Evolutionary conservation across 2,888 invertebrate genomes (phyloP), one percentile per base, ranked within the genome.

Genomic region (Acrobasis suavella): DNA sequence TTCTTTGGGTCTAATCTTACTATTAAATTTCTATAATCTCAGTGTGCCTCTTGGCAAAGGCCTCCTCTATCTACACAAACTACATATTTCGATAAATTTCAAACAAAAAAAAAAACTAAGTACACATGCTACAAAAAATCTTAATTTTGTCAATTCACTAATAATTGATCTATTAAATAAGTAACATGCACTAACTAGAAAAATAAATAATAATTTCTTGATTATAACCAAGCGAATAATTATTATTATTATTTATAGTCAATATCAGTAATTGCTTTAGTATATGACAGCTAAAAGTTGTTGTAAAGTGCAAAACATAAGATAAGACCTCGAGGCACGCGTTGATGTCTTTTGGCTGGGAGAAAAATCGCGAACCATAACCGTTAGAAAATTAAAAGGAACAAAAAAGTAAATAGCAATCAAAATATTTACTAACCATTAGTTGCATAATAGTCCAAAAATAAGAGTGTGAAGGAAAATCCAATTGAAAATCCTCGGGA

Each of bases 271-370:
- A 46, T 46, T 3, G 42, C 10, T 14, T 46, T 14, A 46, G 42
- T 42, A 46, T 46, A 1, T 46, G 46, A 14, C 14, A 46, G 46
- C 14, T 46, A 14, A 46, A 42, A 32, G 32, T 1, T 12, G 54
- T n/a, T n/a, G 8, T 15, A 54, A 54, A 54, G 51, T 39, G 60
- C 37, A 50, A 59, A 17, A 50, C 14, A 58, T 50, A 1, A 52
- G 52, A 32, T 42, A 17, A 61, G 32, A 10, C 15, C 8, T 46
- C 22, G 55, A 61, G 61, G 75, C 71, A 82, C 90, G 89, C 91
- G 91, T 92, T 91, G 90, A 92, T 82, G 88, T 92, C 91, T 92
- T 90, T 90, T 89, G 70, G 73, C 70, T 71, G 80, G 69, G 76
- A 72, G 69, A 75, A 67, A 67, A 65, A 46, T 37, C 68, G 67